Conservation (phyloP, 2,888 invertebrate species). For the Stenolophus ochropezus region DNA sequence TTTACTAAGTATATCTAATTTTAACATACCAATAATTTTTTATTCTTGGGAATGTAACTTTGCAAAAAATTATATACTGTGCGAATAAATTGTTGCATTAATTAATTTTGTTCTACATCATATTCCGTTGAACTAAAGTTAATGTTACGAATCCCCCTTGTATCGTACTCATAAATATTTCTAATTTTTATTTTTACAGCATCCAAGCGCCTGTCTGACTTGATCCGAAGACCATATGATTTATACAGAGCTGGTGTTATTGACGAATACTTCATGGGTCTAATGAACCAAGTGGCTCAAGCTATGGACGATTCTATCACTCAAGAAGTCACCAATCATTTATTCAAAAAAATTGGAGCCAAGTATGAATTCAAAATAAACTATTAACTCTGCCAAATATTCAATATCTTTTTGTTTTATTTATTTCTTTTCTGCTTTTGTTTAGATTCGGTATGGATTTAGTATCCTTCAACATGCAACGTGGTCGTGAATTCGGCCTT, state of each 20-base stretch:
- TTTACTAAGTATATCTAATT: too few species aligned
- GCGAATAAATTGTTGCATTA: too few species aligned
- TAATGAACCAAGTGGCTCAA: constrained; percentile 95
- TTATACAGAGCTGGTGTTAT: constrained; percentile 92
- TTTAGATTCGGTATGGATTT: constrained; percentile 89
- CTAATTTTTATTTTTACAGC: too few species aligned
- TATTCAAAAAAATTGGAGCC: constrained; percentile 88
- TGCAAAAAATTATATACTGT: too few species aligned
- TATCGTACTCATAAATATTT: too few species aligned
- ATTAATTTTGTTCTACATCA: too few species aligned
- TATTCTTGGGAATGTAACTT: too few species aligned
- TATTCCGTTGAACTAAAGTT: too few species aligned
- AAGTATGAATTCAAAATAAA: constrained; percentile 14
- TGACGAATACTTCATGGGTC: constrained; percentile 94
- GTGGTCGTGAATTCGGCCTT: constrained; percentile 92
- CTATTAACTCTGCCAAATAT: too few species aligned
- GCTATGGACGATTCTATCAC: constrained; percentile 97
- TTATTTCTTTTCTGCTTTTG: not conserved
- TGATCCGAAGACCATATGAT: constrained; percentile 92
- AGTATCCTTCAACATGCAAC: constrained; percentile 94
- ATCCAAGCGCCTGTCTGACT: constrained; percentile 90
- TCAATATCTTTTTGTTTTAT: too few species aligned
- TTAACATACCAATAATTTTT: too few species aligned
- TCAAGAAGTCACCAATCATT: constrained; percentile 91
- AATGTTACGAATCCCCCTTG: not conserved